Evolutionary conservation across 2,888 invertebrate genomes (phyloP), one percentile per base, ranked within the genome.

Genomic region (Clistopyga incitator): DNA sequence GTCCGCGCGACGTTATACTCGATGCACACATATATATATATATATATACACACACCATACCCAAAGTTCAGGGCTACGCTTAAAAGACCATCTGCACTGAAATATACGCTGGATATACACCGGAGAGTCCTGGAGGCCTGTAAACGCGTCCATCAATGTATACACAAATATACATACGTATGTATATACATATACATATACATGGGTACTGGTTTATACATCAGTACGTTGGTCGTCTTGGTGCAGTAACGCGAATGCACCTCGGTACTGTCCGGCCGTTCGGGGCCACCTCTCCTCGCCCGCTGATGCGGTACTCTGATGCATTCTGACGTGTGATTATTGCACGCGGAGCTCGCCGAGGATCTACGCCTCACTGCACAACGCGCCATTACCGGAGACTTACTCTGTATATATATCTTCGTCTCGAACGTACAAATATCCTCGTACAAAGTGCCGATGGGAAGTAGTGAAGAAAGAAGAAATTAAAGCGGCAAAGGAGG

Each of bases 281-380:
- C 34, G 61, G 61, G 61, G 47, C 61, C 74, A 61, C 61, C 74
- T 74, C 72, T 72, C 72, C 84, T 82, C 82, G 78, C 82, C 77
- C 80, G 85, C 59, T 71, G 67, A 71, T 59, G 79, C 61, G 72
- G 74, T 70, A 75, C 82, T 84, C 80, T 84, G 91, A 89, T 91
- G 91, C 90, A 89, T 92, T 92, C 92, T 91, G 92, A 92, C 91
- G 90, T 91, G 91, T 92, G 92, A 92, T 92, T 92, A 92, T 91
- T 88, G 89, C 90, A 91, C 90, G 84, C 83, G 91, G 91, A 92
- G 91, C 91, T 92, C 92, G 90, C 70, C 67, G 88, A 91, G 92
- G 92, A 92, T 92, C 91, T 92, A 91, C 88, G 92, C 91, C 85
- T 92, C 88, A 92, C 92, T 92, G 92, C 92, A 88, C 89, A 88